A percentile compares a stretch with the other conserved stretches of the same genome.
Conservation (phyloP, 2,888 invertebrate genomes). For the Hemicrepidius hirtus region DNA sequence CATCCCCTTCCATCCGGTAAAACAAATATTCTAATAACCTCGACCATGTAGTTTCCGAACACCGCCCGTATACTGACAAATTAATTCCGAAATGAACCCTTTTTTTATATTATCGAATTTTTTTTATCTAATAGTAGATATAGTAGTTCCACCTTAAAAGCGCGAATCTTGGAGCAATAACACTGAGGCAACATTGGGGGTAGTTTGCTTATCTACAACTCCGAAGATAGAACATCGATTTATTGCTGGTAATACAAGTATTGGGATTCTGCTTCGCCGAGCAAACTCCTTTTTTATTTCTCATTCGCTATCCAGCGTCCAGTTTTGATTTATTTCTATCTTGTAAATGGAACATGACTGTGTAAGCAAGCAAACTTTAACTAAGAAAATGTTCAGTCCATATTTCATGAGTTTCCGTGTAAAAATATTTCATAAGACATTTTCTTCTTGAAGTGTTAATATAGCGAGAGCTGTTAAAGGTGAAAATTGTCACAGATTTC, state of each 20-base stretch:
- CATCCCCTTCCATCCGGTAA: too few relatives aligned
- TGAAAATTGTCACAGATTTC: not conserved
- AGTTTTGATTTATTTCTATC: slow-evolving; percentile 36
- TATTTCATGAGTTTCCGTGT: not conserved
- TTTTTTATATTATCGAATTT: not conserved
- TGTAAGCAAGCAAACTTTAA: not conserved
- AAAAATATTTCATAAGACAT: not conserved
- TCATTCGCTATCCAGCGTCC: slow-evolving; percentile 8
- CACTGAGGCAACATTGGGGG: slow-evolving; percentile 20
- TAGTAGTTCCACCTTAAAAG: slow-evolving; percentile 22
- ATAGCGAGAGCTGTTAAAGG: not conserved
- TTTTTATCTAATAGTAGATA: too few relatives aligned
- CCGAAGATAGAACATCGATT: slow-evolving; percentile 42
- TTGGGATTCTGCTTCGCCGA: slow-evolving; percentile 45
- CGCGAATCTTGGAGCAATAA: slow-evolving; percentile 19
- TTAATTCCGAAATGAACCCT: not conserved
- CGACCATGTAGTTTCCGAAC: too few relatives aligned
- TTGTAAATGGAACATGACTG: slow-evolving; percentile 5
- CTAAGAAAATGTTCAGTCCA: not conserved
- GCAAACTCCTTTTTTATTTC: slow-evolving; percentile 38
- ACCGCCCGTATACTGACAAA: not conserved
- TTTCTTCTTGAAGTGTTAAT: not conserved
- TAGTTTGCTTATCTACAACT: slow-evolving; percentile 44
- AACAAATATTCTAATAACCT: too few relatives aligned
- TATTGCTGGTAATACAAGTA: slow-evolving; percentile 46